Evolutionary conservation across 2,888 invertebrate species (phyloP), one percentile per base, ranked within the genome.

Genomic region (Tupiocoris notatus): DNA sequence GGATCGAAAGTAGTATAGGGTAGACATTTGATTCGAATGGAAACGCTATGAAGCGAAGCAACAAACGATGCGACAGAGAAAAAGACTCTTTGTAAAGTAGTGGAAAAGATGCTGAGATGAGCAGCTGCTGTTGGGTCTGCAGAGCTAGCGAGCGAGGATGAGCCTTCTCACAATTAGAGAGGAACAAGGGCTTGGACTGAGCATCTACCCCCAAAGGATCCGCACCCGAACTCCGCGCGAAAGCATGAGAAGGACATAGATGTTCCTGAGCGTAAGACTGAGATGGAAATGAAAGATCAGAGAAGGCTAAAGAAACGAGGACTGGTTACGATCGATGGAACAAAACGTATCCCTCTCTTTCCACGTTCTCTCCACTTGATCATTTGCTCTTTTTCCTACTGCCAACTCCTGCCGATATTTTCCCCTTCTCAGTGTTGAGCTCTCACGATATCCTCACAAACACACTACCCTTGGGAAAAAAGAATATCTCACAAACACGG

Each of bases 161-260:
- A 39, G 39, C 39, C 39, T 39, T 24, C 70, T 70, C 70, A 70
- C 70, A 70, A 70, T 70, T 70, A 70, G 70, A 70, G 58, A 70
- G 39, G 39, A 39, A 12, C 70, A 70, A 59, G 67, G 67, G 67
- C 56, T 22, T 67, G 57, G 65, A 65, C 65, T n/a, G n/a, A n/a
- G n/a, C n/a, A n/a, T n/a, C n/a, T n/a, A n/a, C n/a, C n/a, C n/a
- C n/a, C n/a, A n/a, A n/a, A n/a, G n/a, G n/a, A n/a, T n/a, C n/a
- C n/a, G n/a, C n/a, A n/a, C n/a, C n/a, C n/a, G 39, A 39, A 39
- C 39, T 39, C 3, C 6, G 12, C 39, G 39, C 3, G 39, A 12
- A 12, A 12, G 39, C 39, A 3, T 12, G 39, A 39, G 39, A 39
- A 12, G 39, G 39, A 39, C 39, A 12, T 3, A 39, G 39, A n/a